Conservation (phyloP, 2,797 vertebrate genomes). For the Heteromormyrus szaboi region DNA sequence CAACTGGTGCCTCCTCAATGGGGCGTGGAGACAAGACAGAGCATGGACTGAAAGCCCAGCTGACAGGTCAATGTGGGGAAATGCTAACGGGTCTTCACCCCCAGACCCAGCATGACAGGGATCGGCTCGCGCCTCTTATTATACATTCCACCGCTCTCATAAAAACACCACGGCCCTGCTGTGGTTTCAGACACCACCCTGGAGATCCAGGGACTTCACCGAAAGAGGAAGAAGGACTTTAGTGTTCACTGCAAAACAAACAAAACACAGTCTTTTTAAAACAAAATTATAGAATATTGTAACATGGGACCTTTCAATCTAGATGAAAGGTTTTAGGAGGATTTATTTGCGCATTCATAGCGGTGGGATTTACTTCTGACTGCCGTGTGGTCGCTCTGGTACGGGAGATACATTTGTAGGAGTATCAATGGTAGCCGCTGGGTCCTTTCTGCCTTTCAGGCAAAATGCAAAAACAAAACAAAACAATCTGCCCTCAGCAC, state of each 20-base stretch:
- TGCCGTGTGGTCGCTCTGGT: background rate
- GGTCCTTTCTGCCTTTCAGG: background rate
- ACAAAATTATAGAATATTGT: constrained; percentile 11
- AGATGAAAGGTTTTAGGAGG: constrained; percentile 14
- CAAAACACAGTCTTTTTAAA: constrained; percentile 10
- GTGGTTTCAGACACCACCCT: constrained; percentile 1
- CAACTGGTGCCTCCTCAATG: background rate
- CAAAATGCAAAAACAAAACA: background rate
- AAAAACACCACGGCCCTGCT: background rate
- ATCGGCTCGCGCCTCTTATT: background rate
- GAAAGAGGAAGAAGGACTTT: constrained; percentile 8
- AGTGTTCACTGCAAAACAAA: constrained; percentile 14
- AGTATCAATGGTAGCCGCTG: background rate
- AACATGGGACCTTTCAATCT: constrained; percentile 4
- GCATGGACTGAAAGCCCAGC: background rate
- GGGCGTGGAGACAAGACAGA: background rate
- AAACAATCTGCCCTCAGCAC: background rate
- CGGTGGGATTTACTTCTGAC: constrained; percentile 6
- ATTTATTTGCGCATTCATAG: background rate
- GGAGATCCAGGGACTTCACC: constrained; percentile 10
- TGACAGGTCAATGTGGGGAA: background rate
- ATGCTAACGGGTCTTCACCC: background rate
- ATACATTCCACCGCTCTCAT: background rate
- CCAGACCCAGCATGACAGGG: background rate
- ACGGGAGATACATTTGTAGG: background rate